These are phyloP conservation scores for Bombus picipes DNA, from an alignment of 1,140 invertebrate species.

Conservation along the genomic window DNA sequence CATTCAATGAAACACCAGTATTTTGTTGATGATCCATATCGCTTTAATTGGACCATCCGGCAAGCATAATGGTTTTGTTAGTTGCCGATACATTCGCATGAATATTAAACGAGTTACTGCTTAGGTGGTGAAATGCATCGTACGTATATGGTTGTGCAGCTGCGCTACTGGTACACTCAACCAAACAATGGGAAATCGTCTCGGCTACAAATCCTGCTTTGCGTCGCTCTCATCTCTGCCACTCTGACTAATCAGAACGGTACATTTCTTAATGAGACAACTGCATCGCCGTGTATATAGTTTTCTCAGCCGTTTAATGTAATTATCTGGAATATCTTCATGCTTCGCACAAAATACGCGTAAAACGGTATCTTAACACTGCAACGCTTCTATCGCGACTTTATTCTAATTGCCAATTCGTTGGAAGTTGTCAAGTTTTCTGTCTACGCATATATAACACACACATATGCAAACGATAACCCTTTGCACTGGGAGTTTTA, in stretches of 20 bases:
- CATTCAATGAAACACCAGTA: fast-evolving
- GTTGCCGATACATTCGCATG: not conserved
- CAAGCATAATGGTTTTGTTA: not conserved
- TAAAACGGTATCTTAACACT: not conserved
- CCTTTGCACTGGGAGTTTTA: no score
- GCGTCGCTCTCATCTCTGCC: constrained; percentile 30
- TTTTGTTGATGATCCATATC: no score
- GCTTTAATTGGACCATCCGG: not conserved
- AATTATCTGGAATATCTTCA: constrained; percentile 1
- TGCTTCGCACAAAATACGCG: not conserved
- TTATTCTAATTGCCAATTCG: not conserved
- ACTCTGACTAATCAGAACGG: constrained; percentile 38
- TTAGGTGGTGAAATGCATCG: constrained; percentile 21
- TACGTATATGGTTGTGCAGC: not conserved
- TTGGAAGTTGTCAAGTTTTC: not conserved
- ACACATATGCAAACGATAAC: no score
- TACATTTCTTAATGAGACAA: constrained; percentile 52
- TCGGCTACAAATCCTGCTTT: constrained; percentile 36
- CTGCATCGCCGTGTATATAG: constrained; percentile 32
- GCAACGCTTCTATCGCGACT: not conserved
- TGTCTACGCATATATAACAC: no score
- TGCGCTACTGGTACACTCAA: constrained; percentile 25
- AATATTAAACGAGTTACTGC: constrained; percentile 33
- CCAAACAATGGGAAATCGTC: constrained; percentile 49
- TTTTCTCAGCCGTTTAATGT: constrained; percentile 28